Base-by-base conservation (phyloP, 2,888 invertebrate genomes). In the Ctenicera cuprea region DNA sequence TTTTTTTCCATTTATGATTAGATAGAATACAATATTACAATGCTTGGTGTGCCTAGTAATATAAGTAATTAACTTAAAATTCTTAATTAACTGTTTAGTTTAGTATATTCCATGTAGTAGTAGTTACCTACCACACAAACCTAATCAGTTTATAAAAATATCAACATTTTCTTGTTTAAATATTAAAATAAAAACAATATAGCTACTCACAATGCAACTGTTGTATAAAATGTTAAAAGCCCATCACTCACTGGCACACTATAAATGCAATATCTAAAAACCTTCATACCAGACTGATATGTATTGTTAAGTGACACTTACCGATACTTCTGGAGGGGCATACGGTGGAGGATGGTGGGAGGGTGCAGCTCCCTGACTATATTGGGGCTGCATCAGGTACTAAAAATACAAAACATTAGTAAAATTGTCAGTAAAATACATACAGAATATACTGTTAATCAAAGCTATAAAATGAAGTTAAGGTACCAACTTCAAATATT, bases 311-410 rank as follows among this genome's bases (percentile, higher is more conserved):
- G 14, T 18, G 48, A 48, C 38, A 76, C 76, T 76, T 70, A 76
- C 76, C 71, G 71, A 68, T 26, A 73, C 59, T 63, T 77, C 76
- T 76, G 76, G 69, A 52, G 78, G 71, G 71, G 69, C 68, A 67
- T 76, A 77, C 65, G 79, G 79, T 76, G 76, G 77, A 50, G 76
- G 68, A 37, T 78, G 78, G 73, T 76, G 76, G 73, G 75, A 76
- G 77, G 79, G 68, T 69, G 77, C 74, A 79, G 77, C 75, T 78
- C 79, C 79, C 71, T 80, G 79, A 74, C 78, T 76, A 70, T 78
- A 80, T 71, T 80, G 81, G 71, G 79, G 78, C 80, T 81, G 81
- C 81, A 81, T 81, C 76, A 81, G 79, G 78, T 77, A 77, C 81
- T 81, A 75, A 45, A 80, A 43, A 66, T 26, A 70, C 9, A 50